Evolutionary conservation across 1,140 invertebrate species (phyloP).

Genomic region (Drosophila fuyamai): DNA sequence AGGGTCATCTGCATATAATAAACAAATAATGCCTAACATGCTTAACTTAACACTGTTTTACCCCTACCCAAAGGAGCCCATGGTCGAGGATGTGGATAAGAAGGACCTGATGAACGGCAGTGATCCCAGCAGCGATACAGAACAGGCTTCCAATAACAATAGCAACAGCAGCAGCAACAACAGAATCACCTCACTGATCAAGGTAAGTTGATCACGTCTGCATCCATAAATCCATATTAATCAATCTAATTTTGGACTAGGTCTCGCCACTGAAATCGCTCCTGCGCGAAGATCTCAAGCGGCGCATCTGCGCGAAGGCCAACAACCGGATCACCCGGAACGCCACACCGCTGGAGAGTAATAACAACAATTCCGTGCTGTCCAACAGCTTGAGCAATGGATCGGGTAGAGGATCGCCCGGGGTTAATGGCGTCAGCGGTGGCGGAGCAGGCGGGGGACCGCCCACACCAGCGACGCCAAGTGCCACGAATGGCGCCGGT

Average conservation of each 20-base stretch:
- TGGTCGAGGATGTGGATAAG: conserved; percentile 52
- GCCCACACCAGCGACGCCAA: conserved; percentile 15
- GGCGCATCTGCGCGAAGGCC: conserved; percentile 89
- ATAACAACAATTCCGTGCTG: conserved; percentile 79
- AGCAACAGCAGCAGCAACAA: conserved; percentile 45
- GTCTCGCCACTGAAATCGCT: conserved; percentile 93
- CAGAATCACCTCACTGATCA: conserved; percentile 83
- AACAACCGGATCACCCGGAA: conserved; percentile 85
- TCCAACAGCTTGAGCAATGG: conserved; percentile 58
- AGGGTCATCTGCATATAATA: too few relatives aligned
- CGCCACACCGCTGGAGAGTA: conserved; percentile 72
- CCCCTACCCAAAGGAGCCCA: conserved; percentile 38
- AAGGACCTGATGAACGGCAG: conserved; percentile 60
- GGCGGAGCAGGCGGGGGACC: conserved; percentile 24
- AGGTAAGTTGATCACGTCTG: conserved; percentile 49
- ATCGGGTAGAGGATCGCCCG: conserved; percentile 24
- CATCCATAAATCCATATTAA: neutral
- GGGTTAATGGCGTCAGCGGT: conserved; percentile 46
- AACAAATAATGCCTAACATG: too few relatives aligned
- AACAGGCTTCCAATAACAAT: conserved; percentile 70
- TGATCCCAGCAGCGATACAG: conserved; percentile 71
- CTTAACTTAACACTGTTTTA: neutral
- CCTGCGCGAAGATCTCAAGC: conserved; percentile 91
- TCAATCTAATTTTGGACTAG: conserved; percentile 73
- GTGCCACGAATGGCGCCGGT: conserved; percentile 52